Base-by-base conservation (phyloP, 30 jellyfish, hydroid and myxozoan genomes). In the Turritopsis rubra region DNA sequence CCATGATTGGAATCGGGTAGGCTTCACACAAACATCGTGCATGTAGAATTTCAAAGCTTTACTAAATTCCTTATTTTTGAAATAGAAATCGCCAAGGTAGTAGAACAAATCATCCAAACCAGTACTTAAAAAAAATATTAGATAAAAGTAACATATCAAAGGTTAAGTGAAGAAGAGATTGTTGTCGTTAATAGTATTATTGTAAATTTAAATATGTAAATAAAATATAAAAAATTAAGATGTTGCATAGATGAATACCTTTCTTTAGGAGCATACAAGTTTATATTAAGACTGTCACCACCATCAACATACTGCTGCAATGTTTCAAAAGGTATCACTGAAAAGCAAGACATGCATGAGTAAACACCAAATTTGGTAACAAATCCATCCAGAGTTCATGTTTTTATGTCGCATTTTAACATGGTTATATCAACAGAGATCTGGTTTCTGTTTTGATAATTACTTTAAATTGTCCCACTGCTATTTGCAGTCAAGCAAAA, bases 1-100 rank as follows among this genome's bases (percentile, higher is more conserved):
- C 98, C 98, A 93, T 0, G 98, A 93, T 60, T 88, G 91, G 85
- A 93, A 93, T 73, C 98, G 86, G 72, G 25, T 73, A n/a, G 98
- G 96, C 30, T 93, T 88, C 79, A 93, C 65, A 79, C 98, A 87
- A 20, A 88, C 96, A 77, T 93, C 98, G 52, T 93, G 98, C 96
- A 88, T 93, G 84, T 93, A 93, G 85, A 88, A 93, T 66, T 93
- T 93, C 53, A 93, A 76, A 16, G 98, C 98, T 79, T 93, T 93
- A 84, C 94, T 86, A 81, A 93, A 93, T 70, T 93, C 98, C 70
- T 93, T 93, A 85, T 93, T 93, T 76, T 93, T 93, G 91, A 93
- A 93, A 68, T 88, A 93, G 73, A 84, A 93, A 66, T 93, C 98
- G 24, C 90, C 98, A 68, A 93, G 89, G 85, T 85, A 93, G 76